Conservation (phyloP, 1,140 invertebrate genomes). For the Lepeophtheirus salmonis region DNA sequence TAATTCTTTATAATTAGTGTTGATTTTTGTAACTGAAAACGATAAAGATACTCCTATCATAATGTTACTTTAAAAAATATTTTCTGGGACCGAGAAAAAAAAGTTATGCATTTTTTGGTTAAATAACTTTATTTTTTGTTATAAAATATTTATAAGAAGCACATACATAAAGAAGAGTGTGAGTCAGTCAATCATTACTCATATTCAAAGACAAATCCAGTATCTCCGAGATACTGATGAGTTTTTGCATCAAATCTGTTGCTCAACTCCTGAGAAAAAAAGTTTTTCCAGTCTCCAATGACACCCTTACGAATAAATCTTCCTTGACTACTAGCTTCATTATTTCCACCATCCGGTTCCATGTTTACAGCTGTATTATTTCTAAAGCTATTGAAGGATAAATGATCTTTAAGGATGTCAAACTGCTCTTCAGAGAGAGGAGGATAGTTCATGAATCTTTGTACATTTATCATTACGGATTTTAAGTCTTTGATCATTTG, state of each 20-base stretch:
- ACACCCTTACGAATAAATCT: not conserved
- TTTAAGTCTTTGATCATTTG: not conserved
- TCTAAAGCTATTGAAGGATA: not conserved
- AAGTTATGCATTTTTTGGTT: no score
- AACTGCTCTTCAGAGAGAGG: not conserved
- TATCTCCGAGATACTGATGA: not conserved
- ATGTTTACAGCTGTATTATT: not conserved
- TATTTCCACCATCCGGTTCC: not conserved
- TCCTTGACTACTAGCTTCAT: not conserved
- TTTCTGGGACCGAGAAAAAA: no score
- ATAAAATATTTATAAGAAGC: no score
- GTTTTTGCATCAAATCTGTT: not conserved
- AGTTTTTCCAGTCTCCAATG: not conserved
- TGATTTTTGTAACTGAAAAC: no score
- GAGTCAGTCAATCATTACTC: no score
- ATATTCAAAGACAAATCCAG: not conserved
- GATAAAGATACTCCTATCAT: no score
- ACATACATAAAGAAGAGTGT: no score
- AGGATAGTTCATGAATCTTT: not conserved
- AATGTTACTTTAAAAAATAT: no score
- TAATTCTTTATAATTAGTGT: no score
- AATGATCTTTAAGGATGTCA: not conserved
- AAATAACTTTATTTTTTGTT: no score
- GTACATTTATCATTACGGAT: not conserved
- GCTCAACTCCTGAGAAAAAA: not conserved